Evolutionary conservation across 92 coral and sea anemone genomes (phyloP).

Genomic region (Muricea muricata): DNA sequence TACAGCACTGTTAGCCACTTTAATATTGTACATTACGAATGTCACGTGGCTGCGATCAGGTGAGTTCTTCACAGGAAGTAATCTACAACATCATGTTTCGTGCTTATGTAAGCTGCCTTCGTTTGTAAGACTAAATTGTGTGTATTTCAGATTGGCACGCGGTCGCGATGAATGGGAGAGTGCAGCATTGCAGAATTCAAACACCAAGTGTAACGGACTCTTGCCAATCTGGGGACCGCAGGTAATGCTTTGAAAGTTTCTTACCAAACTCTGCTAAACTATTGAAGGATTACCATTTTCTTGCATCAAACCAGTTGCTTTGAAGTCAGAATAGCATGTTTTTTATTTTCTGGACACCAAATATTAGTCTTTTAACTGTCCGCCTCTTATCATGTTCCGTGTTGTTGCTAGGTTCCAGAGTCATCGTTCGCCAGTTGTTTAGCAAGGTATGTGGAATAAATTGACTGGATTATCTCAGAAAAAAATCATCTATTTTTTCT

Average conservation of each 20-base stretch:
- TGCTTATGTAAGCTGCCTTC: too few relatives aligned
- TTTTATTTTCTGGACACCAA: too few relatives aligned
- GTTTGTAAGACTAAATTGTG: too few relatives aligned
- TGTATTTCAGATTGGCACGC: constrained; percentile 76
- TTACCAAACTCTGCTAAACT: too few relatives aligned
- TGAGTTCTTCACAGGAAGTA: too few relatives aligned
- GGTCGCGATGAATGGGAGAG: constrained; percentile 99
- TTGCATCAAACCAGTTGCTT: too few relatives aligned
- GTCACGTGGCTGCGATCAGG: constrained; percentile 99
- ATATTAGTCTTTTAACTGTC: neutral
- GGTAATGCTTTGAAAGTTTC: constrained; percentile 47
- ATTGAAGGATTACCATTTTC: too few relatives aligned
- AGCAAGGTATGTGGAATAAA: constrained; percentile 95
- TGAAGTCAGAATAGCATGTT: too few relatives aligned
- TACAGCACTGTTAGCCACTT: constrained; percentile 97
- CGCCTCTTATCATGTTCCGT: neutral
- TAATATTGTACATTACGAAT: constrained; percentile 96
- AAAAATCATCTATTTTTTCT: too few relatives aligned
- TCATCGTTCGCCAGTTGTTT: constrained; percentile 98
- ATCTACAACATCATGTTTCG: neutral
- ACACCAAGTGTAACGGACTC: constrained; percentile 97
- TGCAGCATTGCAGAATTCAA: constrained; percentile 97
- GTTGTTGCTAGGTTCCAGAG: constrained; percentile 76
- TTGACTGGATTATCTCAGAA: too few relatives aligned
- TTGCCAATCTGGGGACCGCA: constrained; percentile 98